A percentile compares a stretch with the other conserved stretches of the same genome.
Conservation (phyloP, 2,113 vertebrate species). For the Ictalurus punctatus region DNA sequence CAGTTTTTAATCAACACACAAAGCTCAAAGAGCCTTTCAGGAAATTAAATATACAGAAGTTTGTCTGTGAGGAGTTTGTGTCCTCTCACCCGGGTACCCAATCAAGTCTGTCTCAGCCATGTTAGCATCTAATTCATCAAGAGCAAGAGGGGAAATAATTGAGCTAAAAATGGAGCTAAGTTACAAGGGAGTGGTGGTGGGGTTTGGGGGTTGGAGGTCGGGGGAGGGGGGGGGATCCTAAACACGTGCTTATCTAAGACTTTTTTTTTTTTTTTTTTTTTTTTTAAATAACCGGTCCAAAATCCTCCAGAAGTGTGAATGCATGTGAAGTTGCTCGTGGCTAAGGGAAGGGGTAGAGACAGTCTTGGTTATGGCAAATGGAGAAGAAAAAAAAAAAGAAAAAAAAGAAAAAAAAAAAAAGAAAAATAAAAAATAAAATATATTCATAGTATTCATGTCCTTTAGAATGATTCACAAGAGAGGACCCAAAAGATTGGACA, state of each 20-base stretch:
- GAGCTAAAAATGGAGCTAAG: slow-evolving; percentile 76
- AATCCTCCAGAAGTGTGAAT: slow-evolving; percentile 65
- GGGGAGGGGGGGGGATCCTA: slow-evolving; percentile 40
- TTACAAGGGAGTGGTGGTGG: slow-evolving; percentile 63
- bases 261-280: slow-evolving; percentile 51
- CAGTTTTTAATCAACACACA: slow-evolving; percentile 98
- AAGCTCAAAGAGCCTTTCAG: slow-evolving; percentile 97
- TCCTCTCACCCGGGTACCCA: slow-evolving; percentile 95
- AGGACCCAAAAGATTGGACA: slow-evolving; percentile 78
- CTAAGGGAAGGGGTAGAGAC: slow-evolving; percentile 64
- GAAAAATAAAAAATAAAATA: slow-evolving; percentile 39
- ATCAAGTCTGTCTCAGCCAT: slow-evolving; percentile 94
- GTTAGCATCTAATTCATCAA: slow-evolving; percentile 97
- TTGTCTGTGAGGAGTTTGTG: slow-evolving; percentile 92
- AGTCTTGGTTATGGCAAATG: slow-evolving; percentile 71
- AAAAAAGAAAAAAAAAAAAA: neutral
- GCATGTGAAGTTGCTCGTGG: slow-evolving; percentile 52
- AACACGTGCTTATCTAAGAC: slow-evolving; percentile 83
- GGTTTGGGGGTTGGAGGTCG: slow-evolving; percentile 33
- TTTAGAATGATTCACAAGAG: slow-evolving; percentile 82
- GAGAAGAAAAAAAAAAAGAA: slow-evolving; percentile 43
- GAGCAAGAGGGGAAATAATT: slow-evolving; percentile 74
- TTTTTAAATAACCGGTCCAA: slow-evolving; percentile 75
- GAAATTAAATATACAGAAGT: slow-evolving; percentile 99
- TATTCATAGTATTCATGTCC: slow-evolving; percentile 75